These are phyloP conservation scores for Ophthalmolycus amberensis DNA, from an alignment of 2,113 vertebrate genomes.

Conservation along the genomic window DNA sequence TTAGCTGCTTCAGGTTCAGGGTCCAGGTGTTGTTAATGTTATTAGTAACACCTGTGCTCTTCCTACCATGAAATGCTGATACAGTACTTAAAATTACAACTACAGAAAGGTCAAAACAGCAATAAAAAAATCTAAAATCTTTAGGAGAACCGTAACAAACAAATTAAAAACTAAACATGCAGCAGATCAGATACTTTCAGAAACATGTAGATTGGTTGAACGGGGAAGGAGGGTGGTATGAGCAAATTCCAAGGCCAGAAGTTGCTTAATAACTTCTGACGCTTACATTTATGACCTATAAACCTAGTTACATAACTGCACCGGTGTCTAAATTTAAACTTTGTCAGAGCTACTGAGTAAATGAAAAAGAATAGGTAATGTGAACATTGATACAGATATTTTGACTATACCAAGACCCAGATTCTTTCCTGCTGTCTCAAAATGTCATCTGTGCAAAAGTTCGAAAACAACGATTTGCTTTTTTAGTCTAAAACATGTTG, in stretches of 20 bases:
- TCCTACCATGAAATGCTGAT: neutral
- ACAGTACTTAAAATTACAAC: neutral
- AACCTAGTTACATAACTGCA: neutral
- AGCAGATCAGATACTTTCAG: neutral
- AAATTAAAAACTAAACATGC: neutral
- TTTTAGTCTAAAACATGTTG: neutral
- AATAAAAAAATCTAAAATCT: neutral
- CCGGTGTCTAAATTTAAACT: neutral
- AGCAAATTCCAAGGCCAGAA: neutral
- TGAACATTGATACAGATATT: neutral
- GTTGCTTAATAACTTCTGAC: constrained; percentile 25
- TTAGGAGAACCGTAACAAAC: neutral
- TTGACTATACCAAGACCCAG: neutral
- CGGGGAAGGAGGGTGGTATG: neutral
- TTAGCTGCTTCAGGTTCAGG: neutral
- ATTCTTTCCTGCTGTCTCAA: neutral
- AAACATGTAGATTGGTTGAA: neutral
- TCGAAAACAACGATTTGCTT: neutral
- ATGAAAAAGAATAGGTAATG: neutral
- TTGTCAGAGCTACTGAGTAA: neutral
- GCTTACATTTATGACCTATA: constrained; percentile 9
- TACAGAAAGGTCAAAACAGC: neutral
- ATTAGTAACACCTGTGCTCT: neutral
- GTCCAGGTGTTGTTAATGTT: neutral
- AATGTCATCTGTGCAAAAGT: neutral